A percentile compares a stretch with the other conserved stretches of the same genome.
Evolutionary conservation across 2,113 vertebrate genomes (phyloP).

Genomic region (Pseudorectes ferrugineus): DNA sequence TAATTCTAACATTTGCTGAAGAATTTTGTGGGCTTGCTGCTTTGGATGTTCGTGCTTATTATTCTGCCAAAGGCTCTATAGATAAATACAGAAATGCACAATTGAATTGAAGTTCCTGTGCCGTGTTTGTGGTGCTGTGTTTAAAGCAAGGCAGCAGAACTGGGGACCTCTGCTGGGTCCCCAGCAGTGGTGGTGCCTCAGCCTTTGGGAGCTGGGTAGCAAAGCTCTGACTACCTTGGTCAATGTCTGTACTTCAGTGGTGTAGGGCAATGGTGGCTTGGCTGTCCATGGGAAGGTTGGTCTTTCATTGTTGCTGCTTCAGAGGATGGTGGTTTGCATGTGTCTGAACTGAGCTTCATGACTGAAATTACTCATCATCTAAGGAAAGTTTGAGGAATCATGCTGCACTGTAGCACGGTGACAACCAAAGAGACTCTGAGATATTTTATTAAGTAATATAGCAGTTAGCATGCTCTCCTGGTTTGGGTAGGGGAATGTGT

Average conservation of each 20-base stretch:
- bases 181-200: background rate
- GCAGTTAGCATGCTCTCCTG: background rate
- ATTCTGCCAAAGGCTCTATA: background rate
- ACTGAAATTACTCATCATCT: background rate
- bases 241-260: background rate
- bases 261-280: rapidly evolving
- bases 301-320: background rate
- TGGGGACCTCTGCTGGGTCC: background rate
- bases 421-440: background rate
- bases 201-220: background rate
- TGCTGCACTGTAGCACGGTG: background rate
- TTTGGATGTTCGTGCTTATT: background rate
- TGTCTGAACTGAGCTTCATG: background rate
- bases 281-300: background rate
- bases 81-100: background rate
- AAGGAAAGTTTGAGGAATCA: background rate
- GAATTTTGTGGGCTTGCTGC: background rate
- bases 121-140: background rate
- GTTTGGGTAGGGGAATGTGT: background rate
- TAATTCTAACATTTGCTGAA: background rate
- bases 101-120: background rate
- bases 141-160: background rate
- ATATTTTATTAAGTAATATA: background rate
- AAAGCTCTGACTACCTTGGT: background rate
- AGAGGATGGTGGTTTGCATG: background rate